phyloP scores from a whole-genome alignment of 2,113 vertebrate species.

The Diadophis punctatus region DNA sequence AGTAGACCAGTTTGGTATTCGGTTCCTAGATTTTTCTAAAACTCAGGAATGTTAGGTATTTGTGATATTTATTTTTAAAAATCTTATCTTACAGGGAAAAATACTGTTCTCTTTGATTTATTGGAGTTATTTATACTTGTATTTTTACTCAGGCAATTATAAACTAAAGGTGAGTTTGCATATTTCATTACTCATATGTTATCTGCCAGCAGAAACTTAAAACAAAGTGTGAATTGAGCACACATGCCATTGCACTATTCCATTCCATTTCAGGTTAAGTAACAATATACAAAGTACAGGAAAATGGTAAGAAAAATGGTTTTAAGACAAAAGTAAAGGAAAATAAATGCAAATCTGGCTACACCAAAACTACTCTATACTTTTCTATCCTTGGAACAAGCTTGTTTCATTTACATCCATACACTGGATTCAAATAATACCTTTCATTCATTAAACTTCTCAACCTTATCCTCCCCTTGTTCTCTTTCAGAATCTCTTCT shows the following conservation, averaged over 20 bases:
- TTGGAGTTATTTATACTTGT: neutral
- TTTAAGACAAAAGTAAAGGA: neutral
- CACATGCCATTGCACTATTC: neutral
- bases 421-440: neutral
- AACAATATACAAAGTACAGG: neutral
- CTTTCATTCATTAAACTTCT: neutral
- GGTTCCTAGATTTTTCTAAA: neutral
- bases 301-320: neutral
- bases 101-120: neutral
- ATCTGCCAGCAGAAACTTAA: neutral
- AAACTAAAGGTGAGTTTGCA: neutral
- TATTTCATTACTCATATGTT: neutral
- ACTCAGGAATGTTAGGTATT: neutral
- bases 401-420: neutral
- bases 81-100: neutral
- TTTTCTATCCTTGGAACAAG: neutral
- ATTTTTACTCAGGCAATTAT: neutral
- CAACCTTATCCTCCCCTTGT: neutral
- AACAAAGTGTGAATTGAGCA: neutral
- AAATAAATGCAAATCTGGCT: neutral
- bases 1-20: neutral
- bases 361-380: neutral
- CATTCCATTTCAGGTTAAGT: neutral
- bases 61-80: neutral
- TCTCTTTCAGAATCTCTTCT: neutral